These are phyloP conservation scores for Diphyllodes magnificus DNA, from an alignment of 2,113 vertebrate species.

Conservation along the genomic window DNA sequence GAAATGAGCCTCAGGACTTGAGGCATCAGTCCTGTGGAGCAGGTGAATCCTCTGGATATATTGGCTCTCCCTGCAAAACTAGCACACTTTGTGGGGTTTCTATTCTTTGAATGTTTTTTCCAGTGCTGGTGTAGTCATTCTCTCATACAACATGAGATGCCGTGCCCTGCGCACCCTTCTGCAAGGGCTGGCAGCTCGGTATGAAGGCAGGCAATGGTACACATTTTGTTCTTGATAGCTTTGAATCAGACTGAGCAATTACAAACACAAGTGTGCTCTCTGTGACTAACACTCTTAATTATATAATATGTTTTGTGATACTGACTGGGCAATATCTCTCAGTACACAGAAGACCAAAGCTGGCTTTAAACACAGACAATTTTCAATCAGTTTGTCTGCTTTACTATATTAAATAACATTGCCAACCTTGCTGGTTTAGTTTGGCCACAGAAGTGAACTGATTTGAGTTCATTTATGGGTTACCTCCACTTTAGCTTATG, in stretches of 20 bases:
- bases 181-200: not conserved
- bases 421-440: not conserved
- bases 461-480: not conserved
- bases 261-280: not conserved
- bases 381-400: not conserved
- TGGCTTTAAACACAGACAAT: not conserved
- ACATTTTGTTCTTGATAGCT: not conserved
- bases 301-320: not conserved
- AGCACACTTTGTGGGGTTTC: not conserved
- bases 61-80: not conserved
- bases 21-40: not conserved
- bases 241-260: not conserved
- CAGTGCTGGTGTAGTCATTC: not conserved
- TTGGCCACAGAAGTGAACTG: not conserved
- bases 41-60: not conserved
- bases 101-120: not conserved
- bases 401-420: not conserved
- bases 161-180: accelerated
- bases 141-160: not conserved
- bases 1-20: accelerated
- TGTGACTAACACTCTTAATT: not conserved
- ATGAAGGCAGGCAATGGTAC: not conserved
- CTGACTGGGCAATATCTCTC: not conserved
- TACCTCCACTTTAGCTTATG: not conserved
- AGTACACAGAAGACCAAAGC: not conserved